Percentiles rank a stretch among this genome's conserved stretches.
These are phyloP conservation scores for Pangasius krempfi DNA, from an alignment of 2,797 vertebrate species.

Conservation along the genomic window DNA sequence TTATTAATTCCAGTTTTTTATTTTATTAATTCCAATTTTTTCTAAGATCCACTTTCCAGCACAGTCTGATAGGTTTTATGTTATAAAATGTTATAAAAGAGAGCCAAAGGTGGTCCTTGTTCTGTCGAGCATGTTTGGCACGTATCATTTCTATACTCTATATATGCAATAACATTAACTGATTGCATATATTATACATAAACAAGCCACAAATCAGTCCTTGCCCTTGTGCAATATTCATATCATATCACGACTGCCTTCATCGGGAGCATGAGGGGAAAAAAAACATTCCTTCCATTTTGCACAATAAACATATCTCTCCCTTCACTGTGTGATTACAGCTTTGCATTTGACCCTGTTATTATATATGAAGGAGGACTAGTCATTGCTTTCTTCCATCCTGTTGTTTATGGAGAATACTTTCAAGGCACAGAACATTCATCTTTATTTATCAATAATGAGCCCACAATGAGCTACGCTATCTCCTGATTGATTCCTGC, in stretches of 20 bases:
- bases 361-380: conserved; percentile 47
- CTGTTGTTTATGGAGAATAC: conserved; percentile 39
- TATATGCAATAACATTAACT: background rate
- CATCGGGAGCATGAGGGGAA: conserved; percentile 11
- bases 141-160: background rate
- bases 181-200: conserved; percentile 4
- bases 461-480: conserved; percentile 6
- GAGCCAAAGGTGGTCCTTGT: background rate
- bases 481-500: conserved; percentile 25
- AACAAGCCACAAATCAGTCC: conserved; percentile 55
- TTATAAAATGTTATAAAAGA: no score
- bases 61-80: background rate
- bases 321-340: conserved; percentile 37
- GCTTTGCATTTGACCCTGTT: conserved; percentile 45
- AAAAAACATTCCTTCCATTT: conserved; percentile 50
- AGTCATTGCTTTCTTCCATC: conserved; percentile 30
- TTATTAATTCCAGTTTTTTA: background rate
- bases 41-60: background rate
- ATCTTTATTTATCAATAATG: conserved; percentile 40
- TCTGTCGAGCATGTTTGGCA: background rate
- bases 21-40: background rate
- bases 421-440: conserved; percentile 11
- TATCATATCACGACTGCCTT: conserved; percentile 39
- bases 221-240: conserved; percentile 59
- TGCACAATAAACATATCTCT: conserved; percentile 42